A percentile compares a stretch with the other conserved stretches of the same genome.
Conservation (phyloP, 2,888 invertebrate genomes). For the Griposia aprilina region DNA sequence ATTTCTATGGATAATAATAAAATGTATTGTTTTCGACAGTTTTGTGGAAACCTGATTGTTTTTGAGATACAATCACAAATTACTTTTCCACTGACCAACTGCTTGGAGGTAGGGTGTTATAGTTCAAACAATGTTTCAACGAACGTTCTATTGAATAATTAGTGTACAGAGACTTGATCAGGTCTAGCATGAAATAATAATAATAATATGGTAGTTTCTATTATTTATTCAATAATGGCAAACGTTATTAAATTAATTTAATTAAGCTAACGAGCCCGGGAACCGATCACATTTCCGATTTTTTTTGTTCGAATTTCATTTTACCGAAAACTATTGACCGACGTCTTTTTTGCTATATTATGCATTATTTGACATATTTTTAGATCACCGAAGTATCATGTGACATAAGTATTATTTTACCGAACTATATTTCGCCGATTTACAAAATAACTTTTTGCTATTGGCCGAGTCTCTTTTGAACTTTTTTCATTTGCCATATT, state of each 20-base stretch:
- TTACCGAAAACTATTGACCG: too few relatives aligned
- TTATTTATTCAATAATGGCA: not conserved
- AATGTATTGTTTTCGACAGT: not conserved
- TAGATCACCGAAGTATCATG: too few relatives aligned
- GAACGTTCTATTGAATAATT: not conserved
- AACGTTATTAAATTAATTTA: not conserved
- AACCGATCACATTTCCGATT: too few relatives aligned
- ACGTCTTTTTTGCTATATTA: too few relatives aligned
- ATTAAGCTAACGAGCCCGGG: too few relatives aligned
- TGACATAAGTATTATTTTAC: too few relatives aligned
- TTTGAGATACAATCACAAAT: not conserved
- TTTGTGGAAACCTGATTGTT: not conserved
- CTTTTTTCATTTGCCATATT: too few relatives aligned
- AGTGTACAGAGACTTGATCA: not conserved
- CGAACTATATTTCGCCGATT: too few relatives aligned
- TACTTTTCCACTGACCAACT: not conserved
- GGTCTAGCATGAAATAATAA: not conserved
- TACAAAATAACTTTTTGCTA: too few relatives aligned
- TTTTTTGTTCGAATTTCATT: too few relatives aligned
- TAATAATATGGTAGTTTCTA: not conserved
- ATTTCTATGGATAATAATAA: constrained; percentile 66
- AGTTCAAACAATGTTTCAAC: not conserved
- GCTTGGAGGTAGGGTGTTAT: not conserved
- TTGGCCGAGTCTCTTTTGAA: too few relatives aligned
- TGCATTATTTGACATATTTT: too few relatives aligned